Conservation (phyloP, 2,113 vertebrate species). For the Xyliphius kryptos region DNA sequence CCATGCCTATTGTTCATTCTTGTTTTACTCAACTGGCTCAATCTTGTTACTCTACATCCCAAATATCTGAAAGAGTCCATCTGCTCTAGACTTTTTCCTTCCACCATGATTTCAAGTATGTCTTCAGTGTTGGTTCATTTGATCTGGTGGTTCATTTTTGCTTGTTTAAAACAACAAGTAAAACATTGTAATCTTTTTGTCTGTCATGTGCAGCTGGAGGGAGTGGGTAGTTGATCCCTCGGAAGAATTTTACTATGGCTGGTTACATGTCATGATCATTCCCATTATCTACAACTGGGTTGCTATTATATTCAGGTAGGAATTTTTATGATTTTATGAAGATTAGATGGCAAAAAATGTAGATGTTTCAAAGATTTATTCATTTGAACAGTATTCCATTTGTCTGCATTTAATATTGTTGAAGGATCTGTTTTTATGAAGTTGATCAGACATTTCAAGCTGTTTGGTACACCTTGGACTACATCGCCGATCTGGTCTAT, state of each 20-base stretch:
- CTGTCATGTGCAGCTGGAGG: constrained; percentile 50
- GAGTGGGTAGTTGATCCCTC: constrained; percentile 74
- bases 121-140: too few species aligned
- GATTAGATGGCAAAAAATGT: too few species aligned
- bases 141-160: background rate
- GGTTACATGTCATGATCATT: constrained; percentile 76
- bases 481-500: constrained; percentile 74
- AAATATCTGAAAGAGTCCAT: too few species aligned
- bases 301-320: constrained; percentile 78
- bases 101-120: too few species aligned
- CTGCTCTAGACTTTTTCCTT: too few species aligned
- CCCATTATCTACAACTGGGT: constrained; percentile 85
- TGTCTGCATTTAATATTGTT: constrained; percentile 1
- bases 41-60: too few species aligned
- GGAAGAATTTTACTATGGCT: constrained; percentile 75
- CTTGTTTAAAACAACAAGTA: background rate
- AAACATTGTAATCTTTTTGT: constrained; percentile 6
- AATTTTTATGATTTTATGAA: background rate
- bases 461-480: constrained; percentile 78
- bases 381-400: background rate
- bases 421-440: constrained; percentile 74
- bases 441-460: constrained; percentile 64
- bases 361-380: too few species aligned
- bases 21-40: too few species aligned
- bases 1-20: too few species aligned